Evolutionary conservation across 2,797 vertebrate genomes (phyloP), one percentile per base, ranked within the genome.

Genomic region (Bryconaethiops microstoma): DNA sequence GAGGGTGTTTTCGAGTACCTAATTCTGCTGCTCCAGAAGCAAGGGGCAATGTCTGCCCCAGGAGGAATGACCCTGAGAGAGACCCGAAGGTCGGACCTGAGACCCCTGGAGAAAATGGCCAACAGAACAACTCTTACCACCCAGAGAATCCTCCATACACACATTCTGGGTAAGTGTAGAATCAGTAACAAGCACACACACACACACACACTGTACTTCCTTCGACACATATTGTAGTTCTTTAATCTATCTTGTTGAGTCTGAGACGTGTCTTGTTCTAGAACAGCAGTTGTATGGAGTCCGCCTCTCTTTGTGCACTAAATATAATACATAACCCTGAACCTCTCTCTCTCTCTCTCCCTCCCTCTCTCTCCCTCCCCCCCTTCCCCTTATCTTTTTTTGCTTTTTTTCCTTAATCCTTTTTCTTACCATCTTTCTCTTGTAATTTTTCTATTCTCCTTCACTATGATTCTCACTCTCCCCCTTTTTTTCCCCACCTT

Each of bases 81-180:
- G 55, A 78, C 16, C 63, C 12, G 68, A 77, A 81, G 80, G 82
- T 81, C 80, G 59, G 48, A 25, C 67, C 78, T 50, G 16, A 75
- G 42, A 14, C 45, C 84, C 55, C 79, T 82, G 21, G 82, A 87
- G 77, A 74, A 76, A 73, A 78, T 85, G 79, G 50, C 80, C 40
- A 83, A 78, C 65, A 77, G 59, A 35, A 84, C 70, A 21, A 82
- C 77, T n/a, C 74, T 84, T 39, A 79, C 50, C 45, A 85, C 84
- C 40, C 86, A 83, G 67, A 76, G 78, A 57, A 57, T 67, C 35
- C 57, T 79, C n/a, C 81, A 85, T 70, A 77, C 21, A 25, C 84
- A 83, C 78, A 75, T 91, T 83, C 77, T 86, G 80, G 90, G 87
- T 80, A 85, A 87, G 89, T 88, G 87, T 86, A 86, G 52, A 88